These are phyloP conservation scores for Hemithea aestivaria DNA, from an alignment of 2,888 invertebrate species.

Conservation along the genomic window DNA sequence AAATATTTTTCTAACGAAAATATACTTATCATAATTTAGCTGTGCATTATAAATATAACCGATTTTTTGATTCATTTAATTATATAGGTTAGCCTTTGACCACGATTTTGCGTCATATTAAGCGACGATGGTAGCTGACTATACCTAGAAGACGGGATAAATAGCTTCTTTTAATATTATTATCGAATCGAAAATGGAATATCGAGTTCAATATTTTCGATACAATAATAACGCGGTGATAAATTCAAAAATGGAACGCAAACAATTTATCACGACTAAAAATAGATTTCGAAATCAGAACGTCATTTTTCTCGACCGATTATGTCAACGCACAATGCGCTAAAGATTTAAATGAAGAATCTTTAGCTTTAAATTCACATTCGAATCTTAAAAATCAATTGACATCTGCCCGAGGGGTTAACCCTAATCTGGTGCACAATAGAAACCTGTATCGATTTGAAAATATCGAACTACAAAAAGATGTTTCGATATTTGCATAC, in stretches of 20 bases:
- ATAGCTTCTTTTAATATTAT: no score
- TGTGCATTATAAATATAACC: no score
- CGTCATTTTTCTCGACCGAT: conserved; percentile 34
- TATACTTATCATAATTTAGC: no score
- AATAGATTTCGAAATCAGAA: conserved; percentile 17
- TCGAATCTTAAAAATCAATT: conserved; percentile 55
- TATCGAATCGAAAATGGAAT: conserved; percentile 11
- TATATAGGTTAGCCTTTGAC: no score
- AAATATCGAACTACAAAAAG: conserved; percentile 59
- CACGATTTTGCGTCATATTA: no score
- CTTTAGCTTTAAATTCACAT: no score
- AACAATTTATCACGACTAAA: conserved; percentile 23
- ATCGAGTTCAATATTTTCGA: not conserved
- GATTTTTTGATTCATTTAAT: no score
- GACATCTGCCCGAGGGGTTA: conserved; percentile 64
- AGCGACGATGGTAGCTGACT: no score
- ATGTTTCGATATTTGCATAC: conserved; percentile 68
- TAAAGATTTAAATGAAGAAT: conserved; percentile 37
- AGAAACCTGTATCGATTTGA: conserved; percentile 64
- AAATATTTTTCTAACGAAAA: conserved; percentile 17
- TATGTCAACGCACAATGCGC: conserved; percentile 33
- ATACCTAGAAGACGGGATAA: no score
- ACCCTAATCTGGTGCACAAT: conserved; percentile 71
- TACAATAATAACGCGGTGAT: not conserved
- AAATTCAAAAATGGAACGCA: conserved; percentile 8